Base-by-base conservation (phyloP, 2,888 invertebrate species). In the Steromphala cineraria region DNA sequence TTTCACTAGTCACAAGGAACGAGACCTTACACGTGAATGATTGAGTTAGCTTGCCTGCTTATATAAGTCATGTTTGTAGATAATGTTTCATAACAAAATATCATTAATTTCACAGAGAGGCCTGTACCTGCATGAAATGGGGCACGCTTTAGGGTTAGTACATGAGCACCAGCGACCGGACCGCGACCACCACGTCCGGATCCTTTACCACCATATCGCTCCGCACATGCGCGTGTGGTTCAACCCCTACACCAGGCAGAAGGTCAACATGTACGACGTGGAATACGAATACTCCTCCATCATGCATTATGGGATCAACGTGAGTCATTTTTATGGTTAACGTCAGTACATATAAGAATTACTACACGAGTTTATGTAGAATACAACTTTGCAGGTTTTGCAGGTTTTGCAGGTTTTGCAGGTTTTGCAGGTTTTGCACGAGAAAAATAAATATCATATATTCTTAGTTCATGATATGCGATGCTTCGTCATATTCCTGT, bases 301-400 rank as follows among this genome's bases (percentile, higher is more conserved):
- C 76, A 91, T 91, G 91, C 91, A 91, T 81, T 91, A 91, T 75
- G 91, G 91, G 0, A 89, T 89, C 2, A 91, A 90, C 82, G 91
- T 91, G 83, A 80, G 90, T 86, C 13, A 46, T 13, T 13, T 46
- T 5, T 46, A 13, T 2, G 36, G 2, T 7, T 4, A 36, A 36
- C 36, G 24, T 75, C 75, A 52, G n/a, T 4, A 28, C 46, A 75
- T 75, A 52, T 24, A 28, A 13, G 19, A 17, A 10, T 19, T 46
- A 46, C 46, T 46, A 46, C 46, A 46, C 13, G 46, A 13, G 7
- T 46, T 10, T 10, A 5, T 46, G 36, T 36, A 36, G 36, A 36
- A 36, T 36, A 36, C 36, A 36, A 36, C n/a, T 36, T 36, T 36
- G 7, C 36, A 36, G 7, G 2, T 36, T 36, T 4, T 36, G 36